These are phyloP conservation scores for Alectoris magna DNA, from an alignment of 2,797 vertebrate genomes.

Conservation along the genomic window DNA sequence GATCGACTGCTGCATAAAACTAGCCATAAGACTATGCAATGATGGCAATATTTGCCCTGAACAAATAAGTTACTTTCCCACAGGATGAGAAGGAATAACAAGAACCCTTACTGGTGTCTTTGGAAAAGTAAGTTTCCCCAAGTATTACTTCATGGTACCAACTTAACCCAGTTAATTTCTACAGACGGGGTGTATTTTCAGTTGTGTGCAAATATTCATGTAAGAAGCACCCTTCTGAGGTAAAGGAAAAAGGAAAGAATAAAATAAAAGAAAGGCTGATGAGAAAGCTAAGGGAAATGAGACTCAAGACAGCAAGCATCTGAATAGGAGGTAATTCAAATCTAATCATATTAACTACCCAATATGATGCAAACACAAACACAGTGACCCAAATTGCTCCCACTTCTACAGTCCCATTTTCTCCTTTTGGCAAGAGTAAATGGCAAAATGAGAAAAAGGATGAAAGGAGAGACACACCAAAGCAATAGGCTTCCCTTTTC, in stretches of 20 bases:
- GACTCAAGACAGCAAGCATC: neutral
- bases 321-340: neutral
- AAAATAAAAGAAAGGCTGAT: neutral
- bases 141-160: neutral
- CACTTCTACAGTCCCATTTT: neutral
- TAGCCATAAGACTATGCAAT: neutral
- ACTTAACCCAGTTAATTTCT: neutral
- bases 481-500: neutral
- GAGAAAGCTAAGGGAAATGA: neutral
- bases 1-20: neutral
- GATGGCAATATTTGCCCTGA: neutral
- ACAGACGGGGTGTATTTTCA: neutral
- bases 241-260: neutral
- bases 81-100: neutral
- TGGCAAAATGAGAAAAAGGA: neutral
- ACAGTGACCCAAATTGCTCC: neutral
- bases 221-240: neutral
- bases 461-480: neutral
- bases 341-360: constrained; percentile 32
- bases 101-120: neutral
- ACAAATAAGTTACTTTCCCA: accelerated
- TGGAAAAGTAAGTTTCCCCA: neutral
- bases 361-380: neutral
- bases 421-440: neutral
- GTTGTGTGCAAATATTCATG: neutral